These are phyloP conservation scores for Sisor rabdophorus DNA, from an alignment of 2,113 vertebrate species.

Conservation along the genomic window DNA sequence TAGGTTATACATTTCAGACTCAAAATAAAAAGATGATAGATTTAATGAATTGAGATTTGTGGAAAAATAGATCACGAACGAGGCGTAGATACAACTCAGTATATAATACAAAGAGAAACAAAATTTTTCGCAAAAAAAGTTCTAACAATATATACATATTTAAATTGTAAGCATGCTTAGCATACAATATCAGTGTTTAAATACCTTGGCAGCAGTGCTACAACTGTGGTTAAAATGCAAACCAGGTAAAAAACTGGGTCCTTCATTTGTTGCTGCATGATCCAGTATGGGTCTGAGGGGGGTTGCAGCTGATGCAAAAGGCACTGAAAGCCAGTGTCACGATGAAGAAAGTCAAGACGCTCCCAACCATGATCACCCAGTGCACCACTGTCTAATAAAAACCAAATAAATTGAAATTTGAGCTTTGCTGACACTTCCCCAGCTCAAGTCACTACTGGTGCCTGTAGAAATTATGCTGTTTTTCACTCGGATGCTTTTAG, in stretches of 20 bases:
- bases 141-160: too few relatives aligned
- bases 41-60: not conserved
- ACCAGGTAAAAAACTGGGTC: conserved; percentile 84
- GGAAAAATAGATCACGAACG: not conserved
- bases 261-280: conserved; percentile 79
- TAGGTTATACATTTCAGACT: not conserved
- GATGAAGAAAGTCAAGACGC: conserved; percentile 74
- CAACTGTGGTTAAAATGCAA: conserved; percentile 76
- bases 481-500: too few relatives aligned
- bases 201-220: conserved; percentile 88
- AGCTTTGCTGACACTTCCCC: not conserved
- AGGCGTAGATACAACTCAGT: not conserved
- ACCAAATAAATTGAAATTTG: not conserved
- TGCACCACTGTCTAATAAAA: conserved; percentile 79
- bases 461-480: too few relatives aligned
- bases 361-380: conserved; percentile 71
- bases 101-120: not conserved
- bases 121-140: not conserved
- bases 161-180: not conserved
- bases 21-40: not conserved
- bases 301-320: conserved; percentile 79
- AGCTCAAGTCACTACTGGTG: too few relatives aligned
- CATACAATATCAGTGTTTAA: not conserved
- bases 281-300: conserved; percentile 83
- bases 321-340: conserved; percentile 76